Evolutionary conservation across 2,888 invertebrate genomes (phyloP).

Genomic region (Lymantria monacha): DNA sequence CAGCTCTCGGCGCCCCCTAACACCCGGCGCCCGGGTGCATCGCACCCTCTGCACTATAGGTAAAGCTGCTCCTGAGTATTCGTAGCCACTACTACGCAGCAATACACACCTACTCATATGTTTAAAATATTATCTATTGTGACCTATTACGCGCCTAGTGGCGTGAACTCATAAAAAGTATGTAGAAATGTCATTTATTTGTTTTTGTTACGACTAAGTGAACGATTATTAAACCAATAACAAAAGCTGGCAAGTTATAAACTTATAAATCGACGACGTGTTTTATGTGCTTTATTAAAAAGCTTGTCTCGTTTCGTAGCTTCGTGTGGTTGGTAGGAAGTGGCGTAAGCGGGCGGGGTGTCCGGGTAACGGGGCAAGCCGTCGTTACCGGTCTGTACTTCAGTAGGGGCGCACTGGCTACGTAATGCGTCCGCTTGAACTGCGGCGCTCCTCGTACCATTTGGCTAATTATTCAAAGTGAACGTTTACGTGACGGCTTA

Average conservation of each 20-base stretch:
- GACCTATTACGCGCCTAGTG: too few relatives aligned
- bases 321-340: conserved; percentile 30
- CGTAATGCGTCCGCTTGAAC: conserved; percentile 60
- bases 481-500: conserved; percentile 37
- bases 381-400: conserved; percentile 33
- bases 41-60: too few relatives aligned
- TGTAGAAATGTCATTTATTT: too few relatives aligned
- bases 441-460: conserved; percentile 24
- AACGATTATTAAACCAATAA: background rate
- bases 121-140: too few relatives aligned
- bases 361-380: conserved; percentile 18
- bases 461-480: conserved; percentile 24
- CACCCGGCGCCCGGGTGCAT: too few relatives aligned
- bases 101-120: too few relatives aligned
- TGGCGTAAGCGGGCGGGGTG: conserved; percentile 38
- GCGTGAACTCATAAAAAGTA: too few relatives aligned
- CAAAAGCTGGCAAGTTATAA: background rate
- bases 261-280: conserved; percentile 1
- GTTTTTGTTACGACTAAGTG: too few relatives aligned
- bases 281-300: conserved; percentile 17
- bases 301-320: conserved; percentile 24
- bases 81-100: too few relatives aligned
- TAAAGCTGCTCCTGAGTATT: too few relatives aligned
- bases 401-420: conserved; percentile 68
- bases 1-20: too few relatives aligned